phyloP scores from a whole-genome alignment of 2,888 invertebrate genomes.

The Polymixis flavicincta region DNA sequence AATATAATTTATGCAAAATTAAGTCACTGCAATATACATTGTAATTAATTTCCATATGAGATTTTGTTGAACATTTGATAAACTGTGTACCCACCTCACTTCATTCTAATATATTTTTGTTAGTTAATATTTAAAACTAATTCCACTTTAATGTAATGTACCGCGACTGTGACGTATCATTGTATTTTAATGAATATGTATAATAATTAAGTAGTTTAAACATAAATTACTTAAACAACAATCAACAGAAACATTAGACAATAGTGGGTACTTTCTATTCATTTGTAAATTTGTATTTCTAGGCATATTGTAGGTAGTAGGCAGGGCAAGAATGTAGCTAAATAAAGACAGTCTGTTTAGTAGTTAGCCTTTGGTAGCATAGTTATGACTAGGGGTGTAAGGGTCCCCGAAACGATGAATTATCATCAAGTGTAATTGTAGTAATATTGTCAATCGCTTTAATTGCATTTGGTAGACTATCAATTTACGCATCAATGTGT shows the following conservation, averaged over 20 bases:
- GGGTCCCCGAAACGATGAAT: no score
- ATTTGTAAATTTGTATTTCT: constrained; percentile 9
- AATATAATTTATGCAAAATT: background rate
- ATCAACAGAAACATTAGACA: constrained; percentile 11
- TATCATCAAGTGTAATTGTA: no score
- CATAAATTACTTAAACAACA: constrained; percentile 13
- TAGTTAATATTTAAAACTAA: background rate
- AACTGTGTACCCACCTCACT: background rate
- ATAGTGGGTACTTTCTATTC: constrained; percentile 29
- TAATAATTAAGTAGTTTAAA: background rate
- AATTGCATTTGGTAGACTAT: no score
- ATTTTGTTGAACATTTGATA: background rate
- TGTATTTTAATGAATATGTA: constrained; percentile 33
- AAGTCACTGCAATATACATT: background rate
- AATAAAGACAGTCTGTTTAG: background rate
- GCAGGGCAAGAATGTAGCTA: background rate
- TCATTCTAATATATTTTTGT: constrained; percentile 4
- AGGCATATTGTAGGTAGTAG: background rate
- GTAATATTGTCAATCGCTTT: no score
- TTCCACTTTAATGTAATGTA: constrained; percentile 9
- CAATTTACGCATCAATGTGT: no score
- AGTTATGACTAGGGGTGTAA: background rate
- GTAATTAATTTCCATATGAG: constrained; percentile 4
- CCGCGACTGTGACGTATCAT: background rate
- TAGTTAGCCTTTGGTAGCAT: background rate